Base-by-base conservation (phyloP, 2,888 invertebrate species). In the Rhabditophanes sp. region DNA sequence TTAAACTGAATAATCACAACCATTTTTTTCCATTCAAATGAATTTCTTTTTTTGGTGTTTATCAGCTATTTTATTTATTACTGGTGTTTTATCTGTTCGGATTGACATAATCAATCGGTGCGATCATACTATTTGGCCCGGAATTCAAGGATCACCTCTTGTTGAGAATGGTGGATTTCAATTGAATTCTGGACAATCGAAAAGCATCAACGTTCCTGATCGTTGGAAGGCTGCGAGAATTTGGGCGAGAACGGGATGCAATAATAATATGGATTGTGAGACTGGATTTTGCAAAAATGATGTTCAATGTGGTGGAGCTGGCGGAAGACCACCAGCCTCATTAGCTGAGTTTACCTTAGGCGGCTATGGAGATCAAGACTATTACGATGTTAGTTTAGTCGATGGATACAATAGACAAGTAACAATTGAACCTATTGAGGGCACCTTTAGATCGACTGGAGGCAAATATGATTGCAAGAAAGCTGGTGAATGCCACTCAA, bases 381-480 rank as follows among this genome's bases (percentile, higher is more conserved):
- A n/a, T 54, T 73, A 73, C 50, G 71, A 72, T 45, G 58, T 73
- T 34, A 69, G 69, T 12, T 50, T 70, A 21, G 72, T 72, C 11
- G 72, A 73, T 54, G 73, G 72, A 4, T 72, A 67, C 62, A 72
- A 71, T 32, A 25, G 52, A 6, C 50, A 45, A 28, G 39, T 53
- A 15, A 35, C 39, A 28, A 44, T 53, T 22, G 37, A 46, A 7
- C 44, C 50, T n/a, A 29, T 38, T 2, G 15, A 9, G 1, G 39
- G 39, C 14, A 41, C 9, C 17, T 37, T 27, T 19, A 9, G 9
- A 9, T 8, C 20, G 7, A 12, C 20, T 26, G 9, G 15, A 15
- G 23, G 8, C 30, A 4, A 12, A 3, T 22, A 35, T 20, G 26
- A 36, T 27, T 40, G 40, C 18, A 27, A 11, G 21, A 24, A 25